Percentiles rank a stretch among this genome's conserved stretches.
Evolutionary conservation across 2,113 vertebrate genomes (phyloP).

Genomic region (Baryphthengus martii): DNA sequence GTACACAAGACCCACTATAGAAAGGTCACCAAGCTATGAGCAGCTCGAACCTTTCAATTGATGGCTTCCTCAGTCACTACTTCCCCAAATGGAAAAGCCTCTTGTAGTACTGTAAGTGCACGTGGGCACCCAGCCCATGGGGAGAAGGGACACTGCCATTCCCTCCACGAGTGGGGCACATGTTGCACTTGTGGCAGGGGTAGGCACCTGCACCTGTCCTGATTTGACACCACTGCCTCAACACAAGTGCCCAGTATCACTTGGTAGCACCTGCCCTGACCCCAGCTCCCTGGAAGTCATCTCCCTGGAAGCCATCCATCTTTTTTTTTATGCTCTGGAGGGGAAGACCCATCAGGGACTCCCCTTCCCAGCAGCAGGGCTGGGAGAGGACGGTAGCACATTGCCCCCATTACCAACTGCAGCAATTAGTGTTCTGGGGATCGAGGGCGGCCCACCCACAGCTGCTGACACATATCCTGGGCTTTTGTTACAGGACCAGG

Average conservation of each 20-base stretch:
- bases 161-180: accelerated
- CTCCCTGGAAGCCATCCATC: too few species aligned
- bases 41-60: background rate
- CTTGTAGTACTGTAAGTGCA: background rate
- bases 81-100: background rate
- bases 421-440: background rate
- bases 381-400: background rate
- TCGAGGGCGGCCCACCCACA: accelerated
- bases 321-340: accelerated
- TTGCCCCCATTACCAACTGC: background rate
- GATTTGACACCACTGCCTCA: background rate
- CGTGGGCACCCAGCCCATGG: accelerated
- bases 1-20: accelerated
- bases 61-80: background rate
- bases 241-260: accelerated
- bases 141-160: accelerated
- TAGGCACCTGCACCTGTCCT: accelerated
- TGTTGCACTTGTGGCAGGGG: accelerated
- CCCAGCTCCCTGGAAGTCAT: accelerated
- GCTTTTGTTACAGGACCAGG: slow-evolving; percentile 81
- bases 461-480: accelerated
- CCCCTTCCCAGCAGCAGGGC: accelerated
- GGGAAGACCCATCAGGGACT: accelerated
- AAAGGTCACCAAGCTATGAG: background rate
- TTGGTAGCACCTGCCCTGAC: accelerated